Conservation (phyloP, 2,797 vertebrate species). For the Acrossocheilus wenchowensis region DNA sequence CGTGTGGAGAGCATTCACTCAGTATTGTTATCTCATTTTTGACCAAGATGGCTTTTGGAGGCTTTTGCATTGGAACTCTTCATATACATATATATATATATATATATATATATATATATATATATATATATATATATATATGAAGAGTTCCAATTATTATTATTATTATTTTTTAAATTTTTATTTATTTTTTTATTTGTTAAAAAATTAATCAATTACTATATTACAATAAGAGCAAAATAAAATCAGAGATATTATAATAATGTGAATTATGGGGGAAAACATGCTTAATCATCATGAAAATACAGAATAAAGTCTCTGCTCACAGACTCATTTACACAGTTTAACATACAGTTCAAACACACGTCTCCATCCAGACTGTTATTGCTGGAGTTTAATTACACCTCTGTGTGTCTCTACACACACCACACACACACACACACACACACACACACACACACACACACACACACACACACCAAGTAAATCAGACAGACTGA, state of each 20-base stretch:
- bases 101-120: no score
- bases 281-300: background rate
- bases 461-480: background rate
- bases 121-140: no score
- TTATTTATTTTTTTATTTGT: no score
- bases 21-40: no score
- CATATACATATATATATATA: no score
- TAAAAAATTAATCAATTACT: no score
- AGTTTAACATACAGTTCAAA: background rate
- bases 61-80: no score
- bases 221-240: background rate
- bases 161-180: no score
- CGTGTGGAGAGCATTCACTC: no score
- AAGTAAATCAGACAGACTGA: background rate
- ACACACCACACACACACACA: background rate
- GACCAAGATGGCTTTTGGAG: no score
- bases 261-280: background rate
- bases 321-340: background rate
- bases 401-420: background rate
- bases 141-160: no score
- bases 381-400: slow-evolving; percentile 3
- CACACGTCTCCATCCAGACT: background rate
- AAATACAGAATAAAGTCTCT: background rate
- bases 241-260: background rate
- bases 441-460: background rate